Base-by-base conservation (phyloP, 2,888 invertebrate genomes). In the Zygaena filipendulae region DNA sequence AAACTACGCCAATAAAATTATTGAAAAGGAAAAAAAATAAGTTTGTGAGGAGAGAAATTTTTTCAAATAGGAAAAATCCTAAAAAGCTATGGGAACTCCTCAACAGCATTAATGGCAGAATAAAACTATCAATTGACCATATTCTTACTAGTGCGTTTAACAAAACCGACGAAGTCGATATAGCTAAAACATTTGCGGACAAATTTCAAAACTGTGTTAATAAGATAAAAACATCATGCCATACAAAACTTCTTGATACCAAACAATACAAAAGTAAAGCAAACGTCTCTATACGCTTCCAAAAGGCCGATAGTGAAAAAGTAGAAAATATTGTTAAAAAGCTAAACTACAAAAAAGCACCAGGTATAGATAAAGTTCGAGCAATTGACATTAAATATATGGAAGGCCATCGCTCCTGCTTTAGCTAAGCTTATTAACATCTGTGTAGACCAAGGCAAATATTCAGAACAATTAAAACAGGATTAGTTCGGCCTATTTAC, bases 401-500 rank as follows among this genome's bases (percentile, higher is more conserved):
- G 16, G 3, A 8, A 11, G n/a, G 23, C 27, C 7, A 38, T 38
- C n/a, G n/a, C n/a, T n/a, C n/a, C n/a, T n/a, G n/a, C n/a, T n/a
- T n/a, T 37, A 6, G 25, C 35, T 1, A 27, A 36, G 2, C 14
- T 42, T 4, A 39, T 39, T 7, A 38, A 39, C 11, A 11, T 3
- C 6, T 27, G 28, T 10, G 5, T 36, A 2, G 21, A 11, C 11
- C 8, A 16, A 4, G 29, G 33, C 1, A 22, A 3, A 5, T 38
- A 44, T 16, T 40, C 38, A 0, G 10, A 27, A 2, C 13, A 24
- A 3, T 13, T 41, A 5, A 43, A 43, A 19, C 18, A 3, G 38
- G 43, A 5, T 27, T 36, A 10, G 33, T 44, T 1, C 27, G 41
- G 23, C 41, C 41, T 2, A 36, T 42, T 10, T 13, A 32, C 24